Conservation (phyloP, 2,888 invertebrate genomes). For the Lysandra bellargus region DNA sequence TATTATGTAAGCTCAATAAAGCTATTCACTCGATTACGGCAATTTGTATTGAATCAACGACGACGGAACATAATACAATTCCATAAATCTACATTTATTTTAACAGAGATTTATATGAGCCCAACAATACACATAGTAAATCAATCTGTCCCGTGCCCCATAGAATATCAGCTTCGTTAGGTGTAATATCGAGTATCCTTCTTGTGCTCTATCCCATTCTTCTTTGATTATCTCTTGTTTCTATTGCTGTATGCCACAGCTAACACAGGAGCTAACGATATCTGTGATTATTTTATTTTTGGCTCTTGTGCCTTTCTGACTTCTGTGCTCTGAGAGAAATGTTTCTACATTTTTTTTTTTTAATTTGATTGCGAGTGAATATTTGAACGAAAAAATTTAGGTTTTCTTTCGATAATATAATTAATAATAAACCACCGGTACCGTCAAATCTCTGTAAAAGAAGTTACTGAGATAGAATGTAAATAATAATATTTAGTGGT, state of each 20-base stretch:
- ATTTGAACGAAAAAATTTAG: not conserved
- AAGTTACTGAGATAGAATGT: not conserved
- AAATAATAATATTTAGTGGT: not conserved
- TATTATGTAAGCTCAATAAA: constrained; percentile 59
- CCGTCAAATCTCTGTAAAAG: not conserved
- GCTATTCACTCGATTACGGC: constrained; percentile 33
- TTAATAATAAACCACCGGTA: not conserved
- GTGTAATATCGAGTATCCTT: constrained; percentile 17
- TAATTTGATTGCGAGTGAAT: not conserved
- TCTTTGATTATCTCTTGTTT: not conserved
- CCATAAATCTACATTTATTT: constrained; percentile 30
- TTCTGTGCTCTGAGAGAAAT: not conserved
- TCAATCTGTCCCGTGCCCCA: constrained; percentile 16
- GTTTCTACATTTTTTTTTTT: not conserved
- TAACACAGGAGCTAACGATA: not conserved
- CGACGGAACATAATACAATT: constrained; percentile 27
- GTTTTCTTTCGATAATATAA: not conserved
- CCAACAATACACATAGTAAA: constrained; percentile 25
- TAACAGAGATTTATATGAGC: constrained; percentile 25
- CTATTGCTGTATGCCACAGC: not conserved
- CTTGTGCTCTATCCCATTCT: not conserved
- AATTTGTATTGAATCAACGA: constrained; percentile 28
- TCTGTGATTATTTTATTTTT: not conserved
- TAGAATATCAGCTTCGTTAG: constrained; percentile 25
- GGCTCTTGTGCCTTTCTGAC: not conserved